Evolutionary conservation across 2,113 vertebrate species (phyloP).

Genomic region (Burhinus bistriatus): DNA sequence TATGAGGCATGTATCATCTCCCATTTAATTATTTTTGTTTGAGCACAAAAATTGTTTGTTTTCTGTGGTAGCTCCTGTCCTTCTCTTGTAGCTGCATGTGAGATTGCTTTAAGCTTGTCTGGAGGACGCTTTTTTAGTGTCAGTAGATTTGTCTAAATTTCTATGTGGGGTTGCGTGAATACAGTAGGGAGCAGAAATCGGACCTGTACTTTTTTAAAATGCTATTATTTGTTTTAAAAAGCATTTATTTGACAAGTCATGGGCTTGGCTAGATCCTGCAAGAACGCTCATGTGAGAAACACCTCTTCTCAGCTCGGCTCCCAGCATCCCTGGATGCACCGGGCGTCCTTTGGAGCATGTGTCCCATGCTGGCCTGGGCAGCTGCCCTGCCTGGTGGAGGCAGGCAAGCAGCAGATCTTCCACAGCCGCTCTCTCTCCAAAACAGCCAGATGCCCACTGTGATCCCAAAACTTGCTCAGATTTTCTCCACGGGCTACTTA

Average conservation of each 20-base stretch:
- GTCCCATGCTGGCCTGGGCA: neutral
- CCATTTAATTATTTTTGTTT: constrained; percentile 57
- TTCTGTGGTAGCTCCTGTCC: neutral
- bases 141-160: neutral
- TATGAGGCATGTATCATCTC: constrained; percentile 21
- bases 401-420: neutral
- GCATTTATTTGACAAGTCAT: neutral
- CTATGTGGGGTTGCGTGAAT: neutral
- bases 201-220: neutral
- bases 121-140: neutral
- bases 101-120: neutral
- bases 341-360: neutral
- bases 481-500: neutral
- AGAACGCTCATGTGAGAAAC: neutral
- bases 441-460: neutral
- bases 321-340: neutral
- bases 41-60: constrained; percentile 15
- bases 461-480: neutral
- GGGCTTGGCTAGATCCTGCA: neutral
- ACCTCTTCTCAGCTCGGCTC: neutral
- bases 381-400: neutral
- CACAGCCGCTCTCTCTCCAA: neutral
- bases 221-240: neutral
- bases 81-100: neutral
- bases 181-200: too few species aligned